A percentile compares a stretch with the other conserved stretches of the same genome.
Evolutionary conservation across 2,797 vertebrate species (phyloP).

Genomic region (Ctenosaura bakeri): DNA sequence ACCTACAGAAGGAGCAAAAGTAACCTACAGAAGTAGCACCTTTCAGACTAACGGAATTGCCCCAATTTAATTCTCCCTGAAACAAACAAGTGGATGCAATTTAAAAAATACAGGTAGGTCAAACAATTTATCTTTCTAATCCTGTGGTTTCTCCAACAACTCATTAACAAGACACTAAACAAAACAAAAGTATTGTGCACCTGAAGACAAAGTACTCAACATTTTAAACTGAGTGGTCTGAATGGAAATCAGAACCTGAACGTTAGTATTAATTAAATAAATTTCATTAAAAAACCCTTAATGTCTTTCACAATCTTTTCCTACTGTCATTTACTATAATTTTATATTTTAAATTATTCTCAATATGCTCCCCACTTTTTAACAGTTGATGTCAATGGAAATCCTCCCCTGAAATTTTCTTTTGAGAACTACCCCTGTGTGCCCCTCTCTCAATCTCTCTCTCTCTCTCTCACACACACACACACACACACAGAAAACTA

Average conservation of each 20-base stretch:
- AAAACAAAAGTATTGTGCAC: not conserved
- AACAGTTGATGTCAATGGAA: not conserved
- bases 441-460: no score
- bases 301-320: no score
- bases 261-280: no score
- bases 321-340: not conserved
- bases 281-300: no score
- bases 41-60: not conserved
- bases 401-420: not conserved
- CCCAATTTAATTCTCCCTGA: slow-evolving; percentile 9
- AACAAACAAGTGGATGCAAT: not conserved
- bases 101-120: not conserved
- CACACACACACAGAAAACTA: no score
- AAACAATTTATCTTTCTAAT: not conserved
- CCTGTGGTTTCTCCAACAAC: slow-evolving; percentile 4
- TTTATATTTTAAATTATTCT: not conserved
- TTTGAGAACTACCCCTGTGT: no score
- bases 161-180: not conserved
- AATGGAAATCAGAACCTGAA: no score
- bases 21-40: not conserved
- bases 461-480: no score
- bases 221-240: not conserved
- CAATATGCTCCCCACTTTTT: not conserved
- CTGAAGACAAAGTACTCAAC: not conserved
- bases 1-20: not conserved